Evolutionary conservation across 2,113 vertebrate genomes (phyloP), one percentile per base, ranked within the genome.

Genomic region (Tupaia chinensis): DNA sequence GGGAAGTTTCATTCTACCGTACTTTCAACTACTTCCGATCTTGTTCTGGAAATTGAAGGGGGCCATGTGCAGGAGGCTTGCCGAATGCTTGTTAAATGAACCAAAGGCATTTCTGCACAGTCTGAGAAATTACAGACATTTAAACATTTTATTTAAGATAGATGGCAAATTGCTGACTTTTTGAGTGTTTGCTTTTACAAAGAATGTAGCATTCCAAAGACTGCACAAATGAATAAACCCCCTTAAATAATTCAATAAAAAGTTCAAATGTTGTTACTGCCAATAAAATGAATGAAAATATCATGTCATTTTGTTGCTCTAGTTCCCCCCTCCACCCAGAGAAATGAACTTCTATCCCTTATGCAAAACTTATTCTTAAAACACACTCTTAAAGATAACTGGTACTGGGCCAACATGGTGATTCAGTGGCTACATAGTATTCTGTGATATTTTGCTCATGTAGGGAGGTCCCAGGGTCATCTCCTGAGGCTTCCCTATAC

Each of bases 61-160:
- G 16, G 10, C 54, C 17, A 16, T 54, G 53, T 56, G 29, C 65
- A 27, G 34, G 1, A 89, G 53, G 74, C 63, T n/a, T 23, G 19
- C 12, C 32, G 79, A 74, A 65, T 17, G 78, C 70, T 79, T 87
- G 15, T 73, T 79, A 82, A 90, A 81, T 8, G 58, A 87, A 19
- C 56, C 61, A 34, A 44, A 80, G 63, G 72, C 81, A 61, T 74
- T 84, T 77, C 92, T 58, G 63, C 70, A 66, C 78, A 58, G 69
- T 86, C 65, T 56, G 65, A 80, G 70, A 83, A 93, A 94, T 91
- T 70, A 89, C 1, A 79, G 74, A 58, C n/a, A 56, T 76, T 89
- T 56, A 16, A 69, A 27, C 22, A 6, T 9, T 32, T 34, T 93
- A 60, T 34, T 78, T 81, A 65, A 56, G 69, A 53, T 10, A 14